phyloP scores from a whole-genome alignment of 2,888 invertebrate genomes.

The Cantharis nigra region DNA sequence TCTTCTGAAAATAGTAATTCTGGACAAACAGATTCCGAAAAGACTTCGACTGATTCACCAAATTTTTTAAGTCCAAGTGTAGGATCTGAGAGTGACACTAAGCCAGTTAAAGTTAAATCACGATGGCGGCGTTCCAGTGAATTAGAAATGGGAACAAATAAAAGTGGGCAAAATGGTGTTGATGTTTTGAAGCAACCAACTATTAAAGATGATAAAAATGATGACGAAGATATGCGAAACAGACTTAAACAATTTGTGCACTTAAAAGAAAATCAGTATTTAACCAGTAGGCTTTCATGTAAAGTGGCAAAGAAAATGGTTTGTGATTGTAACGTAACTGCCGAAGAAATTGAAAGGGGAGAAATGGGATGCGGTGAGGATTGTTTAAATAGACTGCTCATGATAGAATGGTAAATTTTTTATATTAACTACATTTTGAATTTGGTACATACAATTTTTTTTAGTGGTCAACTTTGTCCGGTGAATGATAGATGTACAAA shows the following conservation, averaged over 20 bases:
- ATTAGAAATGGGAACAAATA: constrained; percentile 63
- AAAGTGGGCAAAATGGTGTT: constrained; percentile 16
- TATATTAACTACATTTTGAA: not conserved
- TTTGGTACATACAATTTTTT: not conserved
- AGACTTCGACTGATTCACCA: constrained; percentile 47
- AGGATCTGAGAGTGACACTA: constrained; percentile 58
- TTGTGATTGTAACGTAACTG: constrained; percentile 91
- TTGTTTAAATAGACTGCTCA: constrained; percentile 94
- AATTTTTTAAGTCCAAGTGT: constrained; percentile 51
- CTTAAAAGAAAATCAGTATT: constrained; percentile 85
- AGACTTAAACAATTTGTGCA: constrained; percentile 77
- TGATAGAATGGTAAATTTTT: constrained; percentile 89
- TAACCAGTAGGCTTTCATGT: constrained; percentile 81
- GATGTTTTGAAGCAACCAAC: constrained; percentile 17
- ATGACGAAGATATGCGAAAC: constrained; percentile 61
- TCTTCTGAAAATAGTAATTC: constrained; percentile 64
- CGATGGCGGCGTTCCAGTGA: constrained; percentile 79
- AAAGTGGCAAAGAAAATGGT: constrained; percentile 93
- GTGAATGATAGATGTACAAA: constrained; percentile 92
- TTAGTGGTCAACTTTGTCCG: constrained; percentile 86
- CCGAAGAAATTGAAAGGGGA: constrained; percentile 83
- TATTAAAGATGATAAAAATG: constrained; percentile 36
- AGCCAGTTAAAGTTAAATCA: constrained; percentile 80
- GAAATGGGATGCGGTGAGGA: constrained; percentile 92
- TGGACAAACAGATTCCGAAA: constrained; percentile 48